Evolutionary conservation across 2,113 vertebrate genomes (phyloP).

Genomic region (Lipophrys pholis): DNA sequence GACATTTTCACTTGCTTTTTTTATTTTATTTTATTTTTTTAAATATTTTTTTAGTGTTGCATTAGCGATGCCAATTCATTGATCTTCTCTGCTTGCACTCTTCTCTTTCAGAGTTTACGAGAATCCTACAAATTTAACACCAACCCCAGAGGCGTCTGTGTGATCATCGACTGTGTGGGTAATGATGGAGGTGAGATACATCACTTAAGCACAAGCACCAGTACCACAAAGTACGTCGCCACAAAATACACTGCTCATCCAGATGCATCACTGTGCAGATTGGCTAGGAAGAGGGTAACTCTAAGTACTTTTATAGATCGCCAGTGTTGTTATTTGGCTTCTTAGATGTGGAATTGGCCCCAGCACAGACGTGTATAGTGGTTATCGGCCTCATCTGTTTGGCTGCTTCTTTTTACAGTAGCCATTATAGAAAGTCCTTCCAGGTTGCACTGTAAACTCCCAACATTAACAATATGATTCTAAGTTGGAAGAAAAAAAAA

Average conservation of each 20-base stretch:
- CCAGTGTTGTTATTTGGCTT: too few species aligned
- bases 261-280: background rate
- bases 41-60: background rate
- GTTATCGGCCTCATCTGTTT: too few species aligned
- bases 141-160: constrained; percentile 87
- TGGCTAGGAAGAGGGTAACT: background rate
- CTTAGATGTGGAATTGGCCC: too few species aligned
- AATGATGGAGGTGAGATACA: constrained; percentile 86
- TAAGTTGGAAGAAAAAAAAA: too few species aligned
- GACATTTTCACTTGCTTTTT: constrained; percentile 10
- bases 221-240: background rate
- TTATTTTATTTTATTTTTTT: too few species aligned
- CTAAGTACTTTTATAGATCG: background rate
- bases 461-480: too few species aligned
- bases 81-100: constrained; percentile 13
- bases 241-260: background rate
- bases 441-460: too few species aligned
- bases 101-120: constrained; percentile 57
- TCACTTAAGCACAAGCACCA: background rate
- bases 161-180: constrained; percentile 94
- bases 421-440: too few species aligned
- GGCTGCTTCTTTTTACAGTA: too few species aligned
- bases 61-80: background rate
- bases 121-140: constrained; percentile 87
- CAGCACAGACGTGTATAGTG: too few species aligned